phyloP scores from a whole-genome alignment of 2,888 invertebrate species.

The Embidobia sp. region DNA sequence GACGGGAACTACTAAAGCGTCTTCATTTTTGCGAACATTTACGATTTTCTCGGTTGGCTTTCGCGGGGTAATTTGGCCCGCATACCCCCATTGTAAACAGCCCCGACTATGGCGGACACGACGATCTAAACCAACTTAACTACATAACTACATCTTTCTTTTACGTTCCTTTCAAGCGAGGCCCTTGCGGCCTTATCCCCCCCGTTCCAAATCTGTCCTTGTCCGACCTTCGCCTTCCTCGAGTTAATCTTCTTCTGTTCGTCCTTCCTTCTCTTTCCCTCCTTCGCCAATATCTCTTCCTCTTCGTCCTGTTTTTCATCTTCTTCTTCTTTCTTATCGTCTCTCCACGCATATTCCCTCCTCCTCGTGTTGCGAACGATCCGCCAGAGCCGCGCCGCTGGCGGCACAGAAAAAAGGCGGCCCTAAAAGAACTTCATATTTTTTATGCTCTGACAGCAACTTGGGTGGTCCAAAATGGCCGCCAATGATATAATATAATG shows the following conservation, averaged over 20 bases:
- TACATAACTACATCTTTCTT: slow-evolving; percentile 80
- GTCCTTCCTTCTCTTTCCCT: slow-evolving; percentile 21
- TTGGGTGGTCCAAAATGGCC: slow-evolving; percentile 82
- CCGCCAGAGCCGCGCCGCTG: slow-evolving; percentile 74
- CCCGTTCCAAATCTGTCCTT: slow-evolving; percentile 27
- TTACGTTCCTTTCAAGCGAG: slow-evolving; percentile 71
- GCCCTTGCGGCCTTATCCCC: slow-evolving; percentile 65
- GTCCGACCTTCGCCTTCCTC: slow-evolving; percentile 25
- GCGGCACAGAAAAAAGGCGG: slow-evolving; percentile 81
- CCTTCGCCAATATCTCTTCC: slow-evolving; percentile 25
- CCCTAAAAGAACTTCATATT: slow-evolving; percentile 82
- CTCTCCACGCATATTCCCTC: slow-evolving; percentile 56
- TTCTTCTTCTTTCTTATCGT: slow-evolving; percentile 57
- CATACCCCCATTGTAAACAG: slow-evolving; percentile 62
- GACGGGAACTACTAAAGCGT: slow-evolving; percentile 46
- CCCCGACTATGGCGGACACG: slow-evolving; percentile 76
- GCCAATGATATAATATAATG: slow-evolving; percentile 81
- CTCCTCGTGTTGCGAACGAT: slow-evolving; percentile 72
- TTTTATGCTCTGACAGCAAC: slow-evolving; percentile 81
- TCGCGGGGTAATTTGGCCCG: slow-evolving; percentile 55
- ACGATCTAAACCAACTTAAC: slow-evolving; percentile 77
- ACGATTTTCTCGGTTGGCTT: slow-evolving; percentile 36
- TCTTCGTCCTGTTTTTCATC: slow-evolving; percentile 15
- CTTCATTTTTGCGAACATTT: slow-evolving; percentile 52
- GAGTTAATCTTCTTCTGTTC: too few species aligned